Evolutionary conservation across 1,140 invertebrate genomes (phyloP), one percentile per base, ranked within the genome.

Genomic region (Battus philenor): DNA sequence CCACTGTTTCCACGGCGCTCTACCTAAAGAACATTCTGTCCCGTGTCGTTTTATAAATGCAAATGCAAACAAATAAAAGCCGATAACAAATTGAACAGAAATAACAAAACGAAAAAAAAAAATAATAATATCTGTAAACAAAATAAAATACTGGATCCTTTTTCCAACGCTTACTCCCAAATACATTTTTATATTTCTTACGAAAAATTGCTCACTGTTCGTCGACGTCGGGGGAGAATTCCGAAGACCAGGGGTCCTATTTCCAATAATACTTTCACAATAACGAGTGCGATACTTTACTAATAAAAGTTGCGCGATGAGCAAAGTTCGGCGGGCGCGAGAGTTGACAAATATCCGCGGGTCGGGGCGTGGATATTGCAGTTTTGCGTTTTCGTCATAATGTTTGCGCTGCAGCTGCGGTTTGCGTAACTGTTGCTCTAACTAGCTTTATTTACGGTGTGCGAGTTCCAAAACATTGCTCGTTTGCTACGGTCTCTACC

Each of bases 311-410:
- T 36, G n/a, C 9, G 4, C 16, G 33, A 36, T 36, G 33, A 36
- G 16, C 17, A 36, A 36, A 36, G 33, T 36, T 36, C 33, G 33
- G 2, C 16, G 33, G 15, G 33, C 33, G 17, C 33, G 33, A 6
- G 4, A 18, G 18, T 2, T n/a, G 17, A 9, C 7, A 9, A 10
- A 1, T 13, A n/a, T 33, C 17, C 9, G 30, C 31, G 31, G 17
- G n/a, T n/a, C n/a, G n/a, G n/a, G n/a, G n/a, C n/a, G 15, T 34
- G 1, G 33, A 36, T 36, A 36, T 36, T 36, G 33, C 33, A 36
- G 33, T 36, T 36, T 36, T 36, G 33, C 9, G 33, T 36, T 36
- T 36, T 36, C 16, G 33, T 36, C 33, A 36, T 36, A 36, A 36
- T 20, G 33, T 36, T 36, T 36, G 33, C 33, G 33, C 11, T 36